phyloP scores from a whole-genome alignment of 2,113 vertebrate genomes.

The Notothenia coriiceps region DNA sequence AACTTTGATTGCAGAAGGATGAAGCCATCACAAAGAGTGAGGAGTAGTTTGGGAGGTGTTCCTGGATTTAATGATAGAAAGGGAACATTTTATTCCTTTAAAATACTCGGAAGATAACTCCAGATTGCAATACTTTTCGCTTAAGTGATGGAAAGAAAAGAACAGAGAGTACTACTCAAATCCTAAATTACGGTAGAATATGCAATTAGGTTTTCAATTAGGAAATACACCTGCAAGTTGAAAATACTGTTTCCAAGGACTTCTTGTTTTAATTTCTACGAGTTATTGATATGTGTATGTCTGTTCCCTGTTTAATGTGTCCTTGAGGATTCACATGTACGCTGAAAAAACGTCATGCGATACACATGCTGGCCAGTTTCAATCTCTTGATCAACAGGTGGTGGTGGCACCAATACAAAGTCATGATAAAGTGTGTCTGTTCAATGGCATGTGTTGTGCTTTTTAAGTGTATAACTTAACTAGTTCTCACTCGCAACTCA shows the following conservation, averaged over 20 bases:
- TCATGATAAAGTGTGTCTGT: background rate
- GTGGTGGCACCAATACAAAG: background rate
- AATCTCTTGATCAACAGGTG: background rate
- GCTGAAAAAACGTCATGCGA: background rate
- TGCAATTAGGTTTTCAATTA: background rate
- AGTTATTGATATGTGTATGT: background rate
- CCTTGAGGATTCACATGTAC: background rate
- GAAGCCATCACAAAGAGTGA: conserved; percentile 23
- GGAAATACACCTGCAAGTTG: background rate
- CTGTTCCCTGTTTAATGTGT: background rate
- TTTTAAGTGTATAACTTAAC: background rate
- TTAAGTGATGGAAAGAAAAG: background rate
- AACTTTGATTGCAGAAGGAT: conserved; percentile 40
- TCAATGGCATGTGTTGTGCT: background rate
- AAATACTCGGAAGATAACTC: background rate
- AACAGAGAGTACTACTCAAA: background rate
- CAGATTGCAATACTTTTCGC: background rate
- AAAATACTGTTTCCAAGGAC: background rate
- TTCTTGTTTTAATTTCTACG: background rate
- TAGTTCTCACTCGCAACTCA: too few relatives aligned
- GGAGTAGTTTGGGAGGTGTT: conserved; percentile 1
- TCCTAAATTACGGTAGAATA: background rate
- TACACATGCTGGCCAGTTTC: background rate
- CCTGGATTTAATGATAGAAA: conserved; percentile 31
- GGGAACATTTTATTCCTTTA: conserved; percentile 14